Conservation (phyloP, 2,888 invertebrate genomes). For the Caenorhabditis doughertyi region DNA sequence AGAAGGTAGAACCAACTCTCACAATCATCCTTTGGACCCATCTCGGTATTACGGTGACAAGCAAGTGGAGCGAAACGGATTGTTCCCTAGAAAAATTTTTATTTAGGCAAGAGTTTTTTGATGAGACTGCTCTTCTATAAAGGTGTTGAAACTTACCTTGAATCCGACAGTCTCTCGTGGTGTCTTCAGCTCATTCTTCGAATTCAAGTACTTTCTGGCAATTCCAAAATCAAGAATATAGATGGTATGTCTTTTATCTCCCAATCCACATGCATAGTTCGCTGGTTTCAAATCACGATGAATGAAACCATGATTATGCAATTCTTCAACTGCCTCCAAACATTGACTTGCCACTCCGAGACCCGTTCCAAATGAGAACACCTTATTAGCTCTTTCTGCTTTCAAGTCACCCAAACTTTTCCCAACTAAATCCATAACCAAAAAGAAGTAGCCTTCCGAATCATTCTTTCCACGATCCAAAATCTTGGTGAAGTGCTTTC, state of each 20-base stretch:
- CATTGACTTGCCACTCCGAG: constrained; percentile 74
- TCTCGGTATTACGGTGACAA: constrained; percentile 74
- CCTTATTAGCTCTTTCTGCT: constrained; percentile 61
- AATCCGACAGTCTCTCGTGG: constrained; percentile 68
- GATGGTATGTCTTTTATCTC: constrained; percentile 62
- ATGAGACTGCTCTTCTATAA: not conserved
- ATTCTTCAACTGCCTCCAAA: constrained; percentile 78
- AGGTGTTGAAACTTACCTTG: constrained; percentile 68
- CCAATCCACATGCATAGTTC: constrained; percentile 76
- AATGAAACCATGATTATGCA: constrained; percentile 78
- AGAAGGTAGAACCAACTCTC: constrained; percentile 81
- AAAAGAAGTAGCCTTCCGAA: constrained; percentile 69
- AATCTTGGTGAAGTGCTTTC: constrained; percentile 76
- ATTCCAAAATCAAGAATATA: constrained; percentile 81
- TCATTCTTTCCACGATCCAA: constrained; percentile 77
- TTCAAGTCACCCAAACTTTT: constrained; percentile 75
- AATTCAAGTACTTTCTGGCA: constrained; percentile 73
- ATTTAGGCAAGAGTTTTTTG: too few species aligned
- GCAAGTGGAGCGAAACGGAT: constrained; percentile 77
- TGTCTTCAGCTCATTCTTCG: constrained; percentile 71
- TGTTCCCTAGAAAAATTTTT: constrained; percentile 74
- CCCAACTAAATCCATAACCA: constrained; percentile 78
- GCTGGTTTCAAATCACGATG: constrained; percentile 79
- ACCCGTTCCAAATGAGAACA: constrained; percentile 73
- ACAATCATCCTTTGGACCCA: constrained; percentile 78